Conservation (phyloP, 2,888 invertebrate species). For the Tipula unca region DNA sequence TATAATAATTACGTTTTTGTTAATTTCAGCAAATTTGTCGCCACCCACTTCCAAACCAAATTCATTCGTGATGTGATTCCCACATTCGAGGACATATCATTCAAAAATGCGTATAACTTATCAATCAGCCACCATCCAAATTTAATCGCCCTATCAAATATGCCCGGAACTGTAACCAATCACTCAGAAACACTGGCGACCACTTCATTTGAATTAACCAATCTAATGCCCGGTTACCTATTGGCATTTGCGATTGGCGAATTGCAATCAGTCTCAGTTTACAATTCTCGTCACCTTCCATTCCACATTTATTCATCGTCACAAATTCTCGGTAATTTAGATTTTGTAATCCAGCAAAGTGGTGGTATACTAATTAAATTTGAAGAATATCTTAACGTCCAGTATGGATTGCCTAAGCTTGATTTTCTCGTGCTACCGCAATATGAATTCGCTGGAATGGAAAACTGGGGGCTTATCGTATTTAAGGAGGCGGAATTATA, state of each 20-base stretch:
- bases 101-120: slow-evolving; percentile 44
- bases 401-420: slow-evolving; percentile 68
- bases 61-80: slow-evolving; percentile 62
- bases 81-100: slow-evolving; percentile 57
- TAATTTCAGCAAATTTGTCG: slow-evolving; percentile 45
- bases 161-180: slow-evolving; percentile 44
- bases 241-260: slow-evolving; percentile 68
- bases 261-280: slow-evolving; percentile 35
- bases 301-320: background rate
- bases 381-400: slow-evolving; percentile 61
- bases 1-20: background rate
- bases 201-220: too few species aligned
- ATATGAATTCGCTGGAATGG: slow-evolving; percentile 80
- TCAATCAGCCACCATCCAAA: slow-evolving; percentile 32
- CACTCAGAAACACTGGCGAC: slow-evolving; percentile 49
- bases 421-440: slow-evolving; percentile 85
- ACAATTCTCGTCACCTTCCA: background rate
- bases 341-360: slow-evolving; percentile 62
- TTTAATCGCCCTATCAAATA: slow-evolving; percentile 37
- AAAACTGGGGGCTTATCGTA: slow-evolving; percentile 87
- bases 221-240: slow-evolving; percentile 77
- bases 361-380: slow-evolving; percentile 58
- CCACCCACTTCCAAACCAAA: slow-evolving; percentile 60
- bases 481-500: slow-evolving; percentile 28
- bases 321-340: background rate